phyloP scores from a whole-genome alignment of 1,140 invertebrate species.

The Leptinotarsa undecemlineata region DNA sequence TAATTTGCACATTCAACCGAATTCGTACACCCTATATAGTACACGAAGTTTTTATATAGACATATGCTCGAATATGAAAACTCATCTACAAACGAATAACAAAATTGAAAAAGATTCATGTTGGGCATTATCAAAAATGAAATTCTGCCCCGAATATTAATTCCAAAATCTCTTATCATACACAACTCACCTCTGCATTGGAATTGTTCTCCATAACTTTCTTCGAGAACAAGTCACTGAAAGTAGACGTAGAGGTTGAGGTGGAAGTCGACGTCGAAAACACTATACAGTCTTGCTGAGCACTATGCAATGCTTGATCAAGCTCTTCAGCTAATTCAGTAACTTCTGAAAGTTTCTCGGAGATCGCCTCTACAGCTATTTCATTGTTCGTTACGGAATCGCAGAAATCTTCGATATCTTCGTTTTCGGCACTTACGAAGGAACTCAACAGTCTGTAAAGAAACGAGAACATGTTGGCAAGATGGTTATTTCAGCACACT shows the following conservation, averaged over 20 bases:
- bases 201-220: constrained; percentile 35
- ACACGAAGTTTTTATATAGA: no score
- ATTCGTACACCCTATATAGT: no score
- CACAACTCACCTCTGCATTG: constrained; percentile 31
- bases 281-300: constrained; percentile 53
- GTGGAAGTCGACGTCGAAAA: constrained; percentile 42
- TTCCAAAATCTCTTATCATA: no score
- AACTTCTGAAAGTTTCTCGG: constrained; percentile 66
- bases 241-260: constrained; percentile 34
- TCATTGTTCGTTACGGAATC: constrained; percentile 57
- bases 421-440: constrained; percentile 30
- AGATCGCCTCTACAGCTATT: constrained; percentile 68
- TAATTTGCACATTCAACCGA: no score
- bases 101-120: no score
- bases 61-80: no score
- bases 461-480: not conserved
- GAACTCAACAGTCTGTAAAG: constrained; percentile 53
- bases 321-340: constrained; percentile 68
- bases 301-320: constrained; percentile 63
- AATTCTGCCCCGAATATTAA: no score
- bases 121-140: no score
- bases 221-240: constrained; percentile 16
- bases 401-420: constrained; percentile 36
- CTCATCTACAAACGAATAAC: no score
- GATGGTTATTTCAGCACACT: no score